A percentile compares a stretch with the other conserved stretches of the same genome.
Evolutionary conservation across 2,888 invertebrate species (phyloP).

Genomic region (Rhagonycha fulva): DNA sequence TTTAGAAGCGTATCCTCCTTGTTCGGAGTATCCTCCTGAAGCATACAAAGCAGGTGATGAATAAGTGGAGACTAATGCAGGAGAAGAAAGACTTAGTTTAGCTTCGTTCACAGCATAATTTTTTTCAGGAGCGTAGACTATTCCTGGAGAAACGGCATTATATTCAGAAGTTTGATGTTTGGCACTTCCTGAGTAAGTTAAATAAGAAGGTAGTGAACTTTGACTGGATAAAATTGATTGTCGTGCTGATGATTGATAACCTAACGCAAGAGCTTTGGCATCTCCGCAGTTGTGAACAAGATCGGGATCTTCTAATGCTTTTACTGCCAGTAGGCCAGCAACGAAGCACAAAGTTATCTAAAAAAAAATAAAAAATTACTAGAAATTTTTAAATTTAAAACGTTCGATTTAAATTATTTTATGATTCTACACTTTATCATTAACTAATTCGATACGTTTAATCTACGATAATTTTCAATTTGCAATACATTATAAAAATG

Average conservation of each 20-base stretch:
- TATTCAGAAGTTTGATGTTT: not conserved
- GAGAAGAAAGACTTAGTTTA: not conserved
- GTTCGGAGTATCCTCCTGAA: conserved; percentile 23
- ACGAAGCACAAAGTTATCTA: conserved; percentile 21
- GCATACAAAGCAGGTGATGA: conserved; percentile 27
- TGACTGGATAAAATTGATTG: conserved; percentile 1
- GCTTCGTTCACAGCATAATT: conserved; percentile 34
- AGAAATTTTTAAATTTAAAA: not conserved
- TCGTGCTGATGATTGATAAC: conserved; percentile 30
- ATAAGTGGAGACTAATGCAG: not conserved
- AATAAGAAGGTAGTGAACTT: not conserved
- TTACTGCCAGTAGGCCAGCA: conserved; percentile 19
- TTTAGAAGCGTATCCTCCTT: not conserved
- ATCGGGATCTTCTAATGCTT: conserved; percentile 41
- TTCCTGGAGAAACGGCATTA: conserved; percentile 7
- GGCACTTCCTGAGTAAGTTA: not conserved
- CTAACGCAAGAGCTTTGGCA: conserved; percentile 41
- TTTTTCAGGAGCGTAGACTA: conserved; percentile 21
- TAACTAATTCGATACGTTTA: not conserved
- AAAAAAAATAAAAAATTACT: conserved; percentile 7
- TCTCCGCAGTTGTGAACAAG: conserved; percentile 40
- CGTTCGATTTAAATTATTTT: not conserved
- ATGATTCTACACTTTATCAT: not conserved
- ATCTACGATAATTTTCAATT: not conserved
- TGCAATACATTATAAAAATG: not conserved